These are phyloP conservation scores for Kuschelorhynchus macadamiae DNA, from an alignment of 2,888 invertebrate species.

Conservation along the genomic window DNA sequence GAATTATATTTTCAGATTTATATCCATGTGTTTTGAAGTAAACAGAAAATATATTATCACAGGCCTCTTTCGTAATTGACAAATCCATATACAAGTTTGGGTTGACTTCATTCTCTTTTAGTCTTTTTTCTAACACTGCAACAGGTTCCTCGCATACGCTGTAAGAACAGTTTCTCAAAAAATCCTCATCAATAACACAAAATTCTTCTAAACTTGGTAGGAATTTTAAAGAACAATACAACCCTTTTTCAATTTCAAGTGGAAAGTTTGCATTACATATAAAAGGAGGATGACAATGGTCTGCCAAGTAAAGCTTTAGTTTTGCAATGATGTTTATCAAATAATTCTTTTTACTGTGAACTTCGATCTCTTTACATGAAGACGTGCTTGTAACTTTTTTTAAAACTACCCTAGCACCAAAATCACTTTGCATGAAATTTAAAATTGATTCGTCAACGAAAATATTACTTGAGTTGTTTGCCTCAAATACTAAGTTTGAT, in stretches of 20 bases:
- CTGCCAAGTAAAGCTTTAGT: slow-evolving; percentile 72
- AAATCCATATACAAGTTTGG: slow-evolving; percentile 57
- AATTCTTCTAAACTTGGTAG: slow-evolving; percentile 70
- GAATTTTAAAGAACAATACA: slow-evolving; percentile 60
- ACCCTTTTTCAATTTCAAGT: slow-evolving; percentile 67
- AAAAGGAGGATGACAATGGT: slow-evolving; percentile 70
- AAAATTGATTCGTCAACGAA: slow-evolving; percentile 73
- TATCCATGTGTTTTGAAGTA: slow-evolving; percentile 42
- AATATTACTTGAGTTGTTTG: slow-evolving; percentile 56
- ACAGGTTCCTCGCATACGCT: slow-evolving; percentile 51
- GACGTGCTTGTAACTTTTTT: slow-evolving; percentile 64
- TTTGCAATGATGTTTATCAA: slow-evolving; percentile 66
- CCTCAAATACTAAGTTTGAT: slow-evolving; percentile 22
- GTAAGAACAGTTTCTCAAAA: slow-evolving; percentile 71
- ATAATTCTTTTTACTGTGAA: slow-evolving; percentile 58
- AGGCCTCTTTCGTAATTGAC: slow-evolving; percentile 71
- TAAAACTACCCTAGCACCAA: slow-evolving; percentile 73
- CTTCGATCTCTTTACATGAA: slow-evolving; percentile 70
- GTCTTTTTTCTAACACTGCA: slow-evolving; percentile 31
- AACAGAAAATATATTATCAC: slow-evolving; percentile 66
- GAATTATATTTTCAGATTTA: slow-evolving; percentile 68
- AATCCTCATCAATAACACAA: slow-evolving; percentile 71
- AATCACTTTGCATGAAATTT: slow-evolving; percentile 71
- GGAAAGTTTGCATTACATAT: slow-evolving; percentile 71
- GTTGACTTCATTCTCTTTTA: slow-evolving; percentile 19